Conservation (phyloP, 2,113 vertebrate species). For the Plectropomus leopardus region DNA sequence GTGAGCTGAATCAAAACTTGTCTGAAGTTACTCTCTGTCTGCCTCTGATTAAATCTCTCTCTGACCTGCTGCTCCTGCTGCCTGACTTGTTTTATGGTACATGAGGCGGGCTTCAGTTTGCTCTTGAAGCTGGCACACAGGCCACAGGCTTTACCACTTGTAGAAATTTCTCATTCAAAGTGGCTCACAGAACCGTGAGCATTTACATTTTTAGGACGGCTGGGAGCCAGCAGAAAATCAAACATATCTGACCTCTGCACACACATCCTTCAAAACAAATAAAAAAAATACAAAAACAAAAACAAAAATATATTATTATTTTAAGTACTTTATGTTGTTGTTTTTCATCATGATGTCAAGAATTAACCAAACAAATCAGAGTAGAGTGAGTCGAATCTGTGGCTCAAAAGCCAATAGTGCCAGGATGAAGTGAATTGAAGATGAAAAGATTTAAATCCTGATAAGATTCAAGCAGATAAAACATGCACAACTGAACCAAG, state of each 20-base stretch:
- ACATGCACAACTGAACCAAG: conserved; percentile 69
- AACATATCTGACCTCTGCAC: background rate
- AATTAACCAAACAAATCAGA: conserved; percentile 16
- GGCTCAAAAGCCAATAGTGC: conserved; percentile 30
- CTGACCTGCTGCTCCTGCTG: conserved; percentile 31
- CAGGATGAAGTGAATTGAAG: conserved; percentile 47
- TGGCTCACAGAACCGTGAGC: background rate
- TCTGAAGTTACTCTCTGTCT: conserved; percentile 6
- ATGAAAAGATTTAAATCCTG: conserved; percentile 74
- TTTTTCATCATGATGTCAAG: background rate
- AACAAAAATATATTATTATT: background rate
- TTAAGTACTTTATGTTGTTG: background rate
- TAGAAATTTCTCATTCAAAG: conserved; percentile 5
- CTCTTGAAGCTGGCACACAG: background rate
- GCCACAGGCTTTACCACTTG: background rate
- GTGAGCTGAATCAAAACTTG: conserved; percentile 30
- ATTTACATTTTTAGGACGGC: conserved; percentile 10
- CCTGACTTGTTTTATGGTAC: conserved; percentile 10
- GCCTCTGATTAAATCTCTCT: conserved; percentile 8
- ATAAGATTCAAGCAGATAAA: conserved; percentile 81
- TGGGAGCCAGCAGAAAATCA: background rate
- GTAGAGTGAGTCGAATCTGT: conserved; percentile 27
- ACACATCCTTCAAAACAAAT: background rate
- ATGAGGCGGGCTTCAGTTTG: conserved; percentile 6
- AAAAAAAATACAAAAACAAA: conserved; percentile 4